These are phyloP conservation scores for Psix sp. DNA, from an alignment of 1,140 invertebrate species.

Conservation along the genomic window DNA sequence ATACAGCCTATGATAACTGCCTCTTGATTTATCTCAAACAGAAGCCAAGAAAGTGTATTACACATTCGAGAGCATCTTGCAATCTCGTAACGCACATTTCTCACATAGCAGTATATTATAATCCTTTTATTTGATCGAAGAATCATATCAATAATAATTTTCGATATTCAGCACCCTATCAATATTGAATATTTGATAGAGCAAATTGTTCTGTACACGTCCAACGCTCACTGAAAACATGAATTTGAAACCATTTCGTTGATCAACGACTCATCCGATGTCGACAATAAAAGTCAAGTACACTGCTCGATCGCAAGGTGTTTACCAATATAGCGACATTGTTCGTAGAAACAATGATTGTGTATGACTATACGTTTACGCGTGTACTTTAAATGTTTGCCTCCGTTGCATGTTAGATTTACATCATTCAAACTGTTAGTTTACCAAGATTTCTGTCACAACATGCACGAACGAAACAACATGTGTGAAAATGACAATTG, in stretches of 20 bases:
- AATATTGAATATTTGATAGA: too few relatives aligned
- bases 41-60: slow-evolving; percentile 36
- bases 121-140: too few relatives aligned
- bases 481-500: too few relatives aligned
- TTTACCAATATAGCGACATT: slow-evolving; percentile 33
- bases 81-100: slow-evolving; percentile 11
- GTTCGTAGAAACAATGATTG: slow-evolving; percentile 23
- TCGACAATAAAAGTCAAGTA: slow-evolving; percentile 20
- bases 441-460: slow-evolving; percentile 37
- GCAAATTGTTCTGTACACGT: too few relatives aligned
- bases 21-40: slow-evolving; percentile 13
- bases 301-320: slow-evolving; percentile 31
- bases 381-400: slow-evolving; percentile 42
- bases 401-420: slow-evolving; percentile 33
- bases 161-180: too few relatives aligned
- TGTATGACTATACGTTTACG: slow-evolving; percentile 2
- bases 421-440: slow-evolving; percentile 49
- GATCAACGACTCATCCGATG: slow-evolving; percentile 11
- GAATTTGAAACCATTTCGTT: slow-evolving; percentile 1
- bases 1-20: too few relatives aligned
- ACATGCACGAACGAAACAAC: slow-evolving; percentile 16
- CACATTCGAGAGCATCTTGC: slow-evolving; percentile 26
- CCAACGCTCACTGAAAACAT: too few relatives aligned
- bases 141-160: too few relatives aligned
- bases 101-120: background rate